A percentile compares a stretch with the other conserved stretches of the same genome.
Evolutionary conservation across 2,113 vertebrate genomes (phyloP).

Genomic region (Plectropomus leopardus): DNA sequence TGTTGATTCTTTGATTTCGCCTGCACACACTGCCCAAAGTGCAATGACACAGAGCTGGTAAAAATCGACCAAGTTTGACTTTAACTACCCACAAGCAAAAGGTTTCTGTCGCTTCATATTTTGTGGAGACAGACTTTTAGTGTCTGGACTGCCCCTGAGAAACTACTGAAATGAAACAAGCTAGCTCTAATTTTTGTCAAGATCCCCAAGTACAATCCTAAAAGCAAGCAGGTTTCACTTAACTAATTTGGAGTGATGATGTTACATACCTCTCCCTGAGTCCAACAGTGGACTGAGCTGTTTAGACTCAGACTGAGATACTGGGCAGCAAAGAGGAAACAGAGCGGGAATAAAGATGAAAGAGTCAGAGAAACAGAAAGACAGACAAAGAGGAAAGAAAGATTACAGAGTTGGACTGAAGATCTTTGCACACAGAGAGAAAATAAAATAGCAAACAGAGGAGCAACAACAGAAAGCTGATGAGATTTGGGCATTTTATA

Average conservation of each 20-base stretch:
- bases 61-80: too few relatives aligned
- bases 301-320: conserved; percentile 69
- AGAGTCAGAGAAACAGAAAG: conserved; percentile 8
- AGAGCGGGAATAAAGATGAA: conserved; percentile 23
- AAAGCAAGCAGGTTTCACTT: background rate
- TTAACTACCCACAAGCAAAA: too few relatives aligned
- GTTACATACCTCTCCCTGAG: conserved; percentile 72
- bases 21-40: too few relatives aligned
- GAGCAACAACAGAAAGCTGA: background rate
- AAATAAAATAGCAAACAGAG: background rate
- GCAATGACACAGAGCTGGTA: too few relatives aligned
- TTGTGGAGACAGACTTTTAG: too few relatives aligned
- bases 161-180: too few relatives aligned
- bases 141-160: too few relatives aligned
- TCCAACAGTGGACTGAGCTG: conserved; percentile 69
- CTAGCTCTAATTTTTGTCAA: too few relatives aligned
- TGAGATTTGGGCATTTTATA: background rate
- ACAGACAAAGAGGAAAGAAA: background rate
- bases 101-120: too few relatives aligned
- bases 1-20: too few relatives aligned
- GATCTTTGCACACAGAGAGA: background rate
- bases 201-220: too few relatives aligned
- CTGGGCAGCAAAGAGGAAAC: conserved; percentile 61
- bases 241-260: background rate
- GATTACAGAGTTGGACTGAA: background rate